Conservation (phyloP, 2,113 vertebrate genomes). For the Hystrix brachyura region DNA sequence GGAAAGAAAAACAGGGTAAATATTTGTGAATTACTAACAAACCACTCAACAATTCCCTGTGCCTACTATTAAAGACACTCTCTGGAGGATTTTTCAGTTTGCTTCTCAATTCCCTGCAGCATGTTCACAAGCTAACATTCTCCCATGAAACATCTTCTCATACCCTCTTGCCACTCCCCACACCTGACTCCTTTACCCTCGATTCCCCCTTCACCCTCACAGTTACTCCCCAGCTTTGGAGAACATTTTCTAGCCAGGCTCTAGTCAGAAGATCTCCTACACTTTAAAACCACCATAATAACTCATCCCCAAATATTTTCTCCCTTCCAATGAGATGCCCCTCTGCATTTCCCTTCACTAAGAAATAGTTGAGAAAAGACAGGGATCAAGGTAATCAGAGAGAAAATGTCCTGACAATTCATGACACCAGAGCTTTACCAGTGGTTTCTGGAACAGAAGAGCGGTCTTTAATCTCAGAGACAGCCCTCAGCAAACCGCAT, state of each 20-base stretch:
- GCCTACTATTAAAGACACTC: background rate
- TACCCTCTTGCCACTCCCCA: background rate
- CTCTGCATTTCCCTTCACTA: background rate
- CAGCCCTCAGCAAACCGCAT: background rate
- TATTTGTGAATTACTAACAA: background rate
- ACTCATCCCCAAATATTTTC: background rate
- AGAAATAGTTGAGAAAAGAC: background rate
- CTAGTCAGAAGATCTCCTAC: background rate
- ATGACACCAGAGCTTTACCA: background rate
- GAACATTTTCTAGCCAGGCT: background rate
- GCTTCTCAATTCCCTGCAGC: background rate
- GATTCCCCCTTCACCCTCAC: background rate
- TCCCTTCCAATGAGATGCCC: background rate
- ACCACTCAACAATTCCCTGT: background rate
- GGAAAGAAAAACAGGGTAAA: background rate
- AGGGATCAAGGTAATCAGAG: conserved; percentile 28
- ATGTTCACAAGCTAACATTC: background rate
- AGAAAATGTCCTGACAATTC: conserved; percentile 49
- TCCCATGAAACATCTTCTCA: background rate
- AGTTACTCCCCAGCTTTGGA: background rate
- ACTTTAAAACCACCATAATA: conserved; percentile 3
- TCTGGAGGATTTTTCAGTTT: background rate
- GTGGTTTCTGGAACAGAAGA: background rate
- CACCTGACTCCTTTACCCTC: background rate
- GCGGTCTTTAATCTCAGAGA: conserved; percentile 46